A percentile compares a stretch with the other conserved stretches of the same genome.
Evolutionary conservation across 2,797 vertebrate species (phyloP).

Genomic region (Phyllotis vaccarum): DNA sequence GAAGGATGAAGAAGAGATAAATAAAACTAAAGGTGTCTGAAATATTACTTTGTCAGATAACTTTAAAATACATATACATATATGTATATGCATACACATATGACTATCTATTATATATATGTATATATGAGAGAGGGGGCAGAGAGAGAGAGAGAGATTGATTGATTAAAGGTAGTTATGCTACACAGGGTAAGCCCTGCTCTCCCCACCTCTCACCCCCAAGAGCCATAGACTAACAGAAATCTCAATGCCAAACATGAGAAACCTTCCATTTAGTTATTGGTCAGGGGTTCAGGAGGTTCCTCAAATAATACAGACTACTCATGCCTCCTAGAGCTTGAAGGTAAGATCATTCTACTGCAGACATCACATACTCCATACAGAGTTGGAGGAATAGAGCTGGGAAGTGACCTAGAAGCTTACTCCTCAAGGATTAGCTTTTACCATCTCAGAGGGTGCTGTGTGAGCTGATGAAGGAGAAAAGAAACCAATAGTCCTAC

Average conservation of each 20-base stretch:
- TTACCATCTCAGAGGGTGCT: neutral
- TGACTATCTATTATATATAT: neutral
- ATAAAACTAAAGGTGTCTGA: neutral
- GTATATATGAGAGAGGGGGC: neutral
- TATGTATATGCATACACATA: neutral
- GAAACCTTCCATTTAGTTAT: neutral
- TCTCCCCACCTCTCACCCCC: neutral
- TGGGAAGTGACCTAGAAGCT: neutral
- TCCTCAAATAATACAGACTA: neutral
- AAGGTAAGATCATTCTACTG: neutral
- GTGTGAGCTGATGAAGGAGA: neutral
- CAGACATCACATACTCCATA: neutral
- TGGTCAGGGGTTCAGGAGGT: neutral
- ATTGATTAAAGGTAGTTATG: neutral
- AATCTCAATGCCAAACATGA: too few relatives aligned
- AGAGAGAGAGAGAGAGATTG: neutral
- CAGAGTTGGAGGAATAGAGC: neutral
- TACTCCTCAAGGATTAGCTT: too few relatives aligned
- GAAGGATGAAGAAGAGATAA: neutral
- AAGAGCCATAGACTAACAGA: neutral
- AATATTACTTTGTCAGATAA: neutral
- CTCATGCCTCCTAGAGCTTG: neutral
- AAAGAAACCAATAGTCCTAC: neutral
- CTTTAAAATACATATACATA: neutral
- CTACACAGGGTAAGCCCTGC: neutral